Evolutionary conservation across 2,797 vertebrate species (phyloP).

Genomic region (Chelon labrosus): DNA sequence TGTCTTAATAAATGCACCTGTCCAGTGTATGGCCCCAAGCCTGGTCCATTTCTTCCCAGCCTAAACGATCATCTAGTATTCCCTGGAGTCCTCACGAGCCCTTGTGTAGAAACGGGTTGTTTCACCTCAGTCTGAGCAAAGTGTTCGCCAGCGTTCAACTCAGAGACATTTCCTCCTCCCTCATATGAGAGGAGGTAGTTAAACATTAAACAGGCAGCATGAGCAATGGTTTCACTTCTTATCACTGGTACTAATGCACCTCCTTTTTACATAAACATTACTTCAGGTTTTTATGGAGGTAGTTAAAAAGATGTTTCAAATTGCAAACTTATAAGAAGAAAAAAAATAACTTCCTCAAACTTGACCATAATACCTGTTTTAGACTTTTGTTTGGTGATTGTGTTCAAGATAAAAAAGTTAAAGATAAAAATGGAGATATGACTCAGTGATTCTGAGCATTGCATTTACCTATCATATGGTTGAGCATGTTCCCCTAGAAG

Average conservation of each 20-base stretch:
- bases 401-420: constrained; percentile 15
- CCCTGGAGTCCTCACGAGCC: neutral
- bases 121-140: constrained; percentile 50
- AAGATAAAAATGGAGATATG: constrained; percentile 3
- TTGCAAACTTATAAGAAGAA: neutral
- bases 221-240: constrained; percentile 38
- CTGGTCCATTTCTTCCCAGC: constrained; percentile 6
- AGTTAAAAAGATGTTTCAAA: neutral
- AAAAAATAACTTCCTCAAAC: neutral
- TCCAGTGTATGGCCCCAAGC: neutral
- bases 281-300: constrained; percentile 3
- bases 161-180: constrained; percentile 62
- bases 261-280: constrained; percentile 21
- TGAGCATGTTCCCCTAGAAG: neutral
- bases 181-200: constrained; percentile 70
- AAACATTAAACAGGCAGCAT: constrained; percentile 80
- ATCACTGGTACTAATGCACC: constrained; percentile 42
- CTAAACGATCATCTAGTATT: neutral
- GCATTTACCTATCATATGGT: neutral
- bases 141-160: constrained; percentile 39
- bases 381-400: constrained; percentile 14
- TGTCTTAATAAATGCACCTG: neutral
- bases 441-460: neutral
- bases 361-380: neutral
- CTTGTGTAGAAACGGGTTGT: neutral